Evolutionary conservation across 23 tunicate species (phyloP).

Genomic region (Styela clava): DNA sequence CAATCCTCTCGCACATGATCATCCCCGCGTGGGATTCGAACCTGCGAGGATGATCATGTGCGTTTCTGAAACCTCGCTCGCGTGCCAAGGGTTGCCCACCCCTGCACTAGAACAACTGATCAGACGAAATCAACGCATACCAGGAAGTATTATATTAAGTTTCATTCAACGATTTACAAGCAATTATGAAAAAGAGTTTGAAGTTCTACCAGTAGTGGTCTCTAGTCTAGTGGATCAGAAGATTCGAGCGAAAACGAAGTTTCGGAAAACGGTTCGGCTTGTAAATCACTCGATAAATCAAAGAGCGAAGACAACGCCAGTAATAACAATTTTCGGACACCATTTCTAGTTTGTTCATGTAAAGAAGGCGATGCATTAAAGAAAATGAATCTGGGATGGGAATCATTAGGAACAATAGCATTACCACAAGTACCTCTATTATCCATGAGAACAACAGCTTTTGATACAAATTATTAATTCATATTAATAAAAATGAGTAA

Average conservation of each 20-base stretch:
- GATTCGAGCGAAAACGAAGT: conserved; percentile 4
- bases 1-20: too few relatives aligned
- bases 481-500: too few relatives aligned
- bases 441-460: too few relatives aligned
- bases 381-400: neutral
- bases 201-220: conserved; percentile 1
- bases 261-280: conserved; percentile 1
- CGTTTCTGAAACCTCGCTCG: too few relatives aligned
- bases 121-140: conserved; percentile 23
- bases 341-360: neutral
- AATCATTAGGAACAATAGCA: too few relatives aligned
- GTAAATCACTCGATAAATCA: neutral
- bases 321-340: neutral
- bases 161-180: conserved; percentile 15
- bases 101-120: conserved; percentile 19
- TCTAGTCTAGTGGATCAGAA: conserved; percentile 6
- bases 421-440: too few relatives aligned
- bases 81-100: too few relatives aligned
- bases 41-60: too few relatives aligned
- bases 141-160: conserved; percentile 32
- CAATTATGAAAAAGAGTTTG: conserved; percentile 1
- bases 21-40: too few relatives aligned
- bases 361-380: neutral
- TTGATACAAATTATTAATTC: too few relatives aligned
- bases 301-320: neutral